Conservation (phyloP, 2,888 invertebrate species). For the Idaea dimidiata region DNA sequence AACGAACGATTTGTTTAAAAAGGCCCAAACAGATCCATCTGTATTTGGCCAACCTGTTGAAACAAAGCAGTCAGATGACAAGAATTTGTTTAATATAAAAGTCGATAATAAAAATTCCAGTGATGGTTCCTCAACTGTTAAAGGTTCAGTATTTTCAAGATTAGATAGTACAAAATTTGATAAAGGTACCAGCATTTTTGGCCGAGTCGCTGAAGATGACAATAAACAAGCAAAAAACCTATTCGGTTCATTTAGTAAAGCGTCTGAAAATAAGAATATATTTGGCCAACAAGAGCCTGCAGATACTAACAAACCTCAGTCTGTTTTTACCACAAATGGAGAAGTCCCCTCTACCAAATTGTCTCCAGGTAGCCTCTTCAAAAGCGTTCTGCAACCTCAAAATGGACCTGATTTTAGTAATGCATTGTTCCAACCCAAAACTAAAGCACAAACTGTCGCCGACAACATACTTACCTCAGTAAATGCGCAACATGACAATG, state of each 20-base stretch:
- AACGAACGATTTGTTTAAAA: constrained; percentile 30
- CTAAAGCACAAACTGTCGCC: constrained; percentile 57
- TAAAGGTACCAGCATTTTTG: constrained; percentile 50
- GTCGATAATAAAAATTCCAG: constrained; percentile 15
- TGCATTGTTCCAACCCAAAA: constrained; percentile 64
- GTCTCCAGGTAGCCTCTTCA: constrained; percentile 65
- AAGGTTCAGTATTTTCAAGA: constrained; percentile 37
- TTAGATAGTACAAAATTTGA: constrained; percentile 38
- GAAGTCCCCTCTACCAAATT: constrained; percentile 37
- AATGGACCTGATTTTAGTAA: constrained; percentile 43
- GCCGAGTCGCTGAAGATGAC: constrained; percentile 37
- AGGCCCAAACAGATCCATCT: constrained; percentile 26
- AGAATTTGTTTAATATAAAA: constrained; percentile 30
- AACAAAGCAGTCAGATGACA: constrained; percentile 21
- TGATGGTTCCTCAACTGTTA: constrained; percentile 29
- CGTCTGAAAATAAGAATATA: constrained; percentile 33
- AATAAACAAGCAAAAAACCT: constrained; percentile 44
- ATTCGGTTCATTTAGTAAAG: constrained; percentile 51
- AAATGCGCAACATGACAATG: constrained; percentile 33
- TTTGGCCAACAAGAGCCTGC: constrained; percentile 35
- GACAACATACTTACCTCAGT: constrained; percentile 61
- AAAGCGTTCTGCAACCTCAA: constrained; percentile 48
- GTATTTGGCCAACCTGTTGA: constrained; percentile 30
- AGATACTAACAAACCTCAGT: constrained; percentile 27
- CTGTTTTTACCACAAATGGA: constrained; percentile 45